phyloP scores from a whole-genome alignment of 2,113 vertebrate genomes.

The Colinus virginianus region DNA sequence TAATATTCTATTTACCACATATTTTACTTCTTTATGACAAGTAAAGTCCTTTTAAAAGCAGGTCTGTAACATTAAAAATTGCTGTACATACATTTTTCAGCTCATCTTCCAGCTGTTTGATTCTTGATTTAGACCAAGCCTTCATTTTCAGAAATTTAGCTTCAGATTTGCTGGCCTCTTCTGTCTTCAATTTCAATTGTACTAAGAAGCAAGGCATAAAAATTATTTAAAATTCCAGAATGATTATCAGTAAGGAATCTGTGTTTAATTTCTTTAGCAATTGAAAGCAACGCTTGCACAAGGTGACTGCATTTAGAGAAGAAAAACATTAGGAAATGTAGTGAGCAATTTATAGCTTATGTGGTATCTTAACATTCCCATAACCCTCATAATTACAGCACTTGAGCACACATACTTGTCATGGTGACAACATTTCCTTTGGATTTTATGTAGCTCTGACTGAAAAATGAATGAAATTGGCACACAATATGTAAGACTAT shows the following conservation, averaged over 20 bases:
- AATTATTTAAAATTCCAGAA: background rate
- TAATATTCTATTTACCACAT: background rate
- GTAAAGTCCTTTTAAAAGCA: background rate
- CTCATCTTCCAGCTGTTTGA: slow-evolving; percentile 89
- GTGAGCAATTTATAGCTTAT: background rate
- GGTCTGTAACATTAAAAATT: background rate
- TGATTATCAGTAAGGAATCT: background rate
- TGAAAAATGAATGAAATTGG: background rate
- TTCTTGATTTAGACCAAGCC: slow-evolving; percentile 90
- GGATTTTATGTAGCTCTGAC: background rate
- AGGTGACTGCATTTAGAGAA: background rate
- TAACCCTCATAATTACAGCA: background rate
- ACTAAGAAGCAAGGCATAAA: slow-evolving; percentile 62
- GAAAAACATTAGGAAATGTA: background rate
- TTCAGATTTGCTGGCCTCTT: slow-evolving; percentile 89
- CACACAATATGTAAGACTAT: fast-evolving
- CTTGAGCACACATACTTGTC: background rate
- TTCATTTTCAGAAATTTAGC: slow-evolving; percentile 92
- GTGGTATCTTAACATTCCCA: background rate
- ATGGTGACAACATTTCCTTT: background rate
- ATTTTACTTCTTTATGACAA: background rate
- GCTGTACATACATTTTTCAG: slow-evolving; percentile 80
- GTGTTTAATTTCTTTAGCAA: background rate
- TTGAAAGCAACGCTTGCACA: fast-evolving
- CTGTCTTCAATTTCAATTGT: slow-evolving; percentile 84